These are phyloP conservation scores for Dioctria linearis DNA, from an alignment of 2,888 invertebrate species.

Conservation along the genomic window DNA sequence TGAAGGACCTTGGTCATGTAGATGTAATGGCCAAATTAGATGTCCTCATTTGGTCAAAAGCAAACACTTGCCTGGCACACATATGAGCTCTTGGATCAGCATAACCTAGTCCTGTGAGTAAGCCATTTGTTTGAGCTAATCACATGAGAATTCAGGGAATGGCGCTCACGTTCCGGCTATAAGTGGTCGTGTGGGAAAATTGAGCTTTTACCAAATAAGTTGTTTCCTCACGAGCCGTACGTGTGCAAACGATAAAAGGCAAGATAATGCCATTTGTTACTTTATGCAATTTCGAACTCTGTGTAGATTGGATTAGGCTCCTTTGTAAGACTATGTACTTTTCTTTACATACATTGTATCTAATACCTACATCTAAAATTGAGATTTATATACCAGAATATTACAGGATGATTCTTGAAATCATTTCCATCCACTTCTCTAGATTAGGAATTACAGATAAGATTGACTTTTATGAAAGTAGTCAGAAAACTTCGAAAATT, in stretches of 20 bases:
- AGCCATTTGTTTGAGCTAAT: constrained; percentile 38
- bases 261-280: not conserved
- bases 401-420: no score
- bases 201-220: constrained; percentile 49
- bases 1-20: constrained; percentile 23
- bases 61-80: constrained; percentile 17
- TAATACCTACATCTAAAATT: no score
- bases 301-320: not conserved
- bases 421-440: no score
- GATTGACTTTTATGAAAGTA: no score
- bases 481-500: no score
- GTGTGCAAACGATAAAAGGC: constrained; percentile 25
- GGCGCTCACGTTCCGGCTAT: constrained; percentile 31
- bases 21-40: constrained; percentile 17
- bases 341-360: no score
- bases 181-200: constrained; percentile 50
- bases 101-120: constrained; percentile 13
- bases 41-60: constrained; percentile 35
- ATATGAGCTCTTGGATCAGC: constrained; percentile 11
- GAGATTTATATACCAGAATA: no score
- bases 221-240: constrained; percentile 44
- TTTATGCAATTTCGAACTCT: not conserved
- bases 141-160: constrained; percentile 17
- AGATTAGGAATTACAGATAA: no score
- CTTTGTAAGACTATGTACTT: not conserved